These are phyloP conservation scores for Ondatra zibethicus DNA, from an alignment of 2,113 vertebrate species.

Conservation along the genomic window DNA sequence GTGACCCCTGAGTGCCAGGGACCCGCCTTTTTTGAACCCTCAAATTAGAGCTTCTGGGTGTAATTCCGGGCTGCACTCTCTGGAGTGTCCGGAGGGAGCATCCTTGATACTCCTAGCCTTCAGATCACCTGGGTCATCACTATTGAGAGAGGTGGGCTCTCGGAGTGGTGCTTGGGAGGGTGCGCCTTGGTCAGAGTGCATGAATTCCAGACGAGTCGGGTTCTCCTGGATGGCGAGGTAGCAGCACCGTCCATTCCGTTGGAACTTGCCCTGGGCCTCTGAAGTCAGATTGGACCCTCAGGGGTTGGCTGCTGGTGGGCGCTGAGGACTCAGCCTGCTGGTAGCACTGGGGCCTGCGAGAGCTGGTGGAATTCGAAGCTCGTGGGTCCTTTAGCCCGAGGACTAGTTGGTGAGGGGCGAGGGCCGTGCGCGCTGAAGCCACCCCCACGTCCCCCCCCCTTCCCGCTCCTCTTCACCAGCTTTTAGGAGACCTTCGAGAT, in stretches of 20 bases:
- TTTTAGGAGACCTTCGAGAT: constrained; percentile 36
- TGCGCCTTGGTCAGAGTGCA: neutral
- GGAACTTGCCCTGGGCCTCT: neutral
- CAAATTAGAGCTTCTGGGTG: neutral
- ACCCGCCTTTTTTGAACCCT: neutral
- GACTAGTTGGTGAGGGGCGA: neutral
- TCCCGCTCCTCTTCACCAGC: neutral
- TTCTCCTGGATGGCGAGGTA: neutral
- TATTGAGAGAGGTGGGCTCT: neutral
- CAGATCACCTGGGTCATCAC: neutral
- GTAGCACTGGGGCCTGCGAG: neutral
- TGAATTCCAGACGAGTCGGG: neutral
- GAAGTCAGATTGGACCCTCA: neutral
- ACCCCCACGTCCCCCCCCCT: neutral
- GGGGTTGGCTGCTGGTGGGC: neutral
- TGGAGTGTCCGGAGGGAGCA: neutral
- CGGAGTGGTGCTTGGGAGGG: neutral
- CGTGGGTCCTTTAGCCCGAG: neutral
- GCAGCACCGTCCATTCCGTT: neutral
- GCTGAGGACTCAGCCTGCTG: neutral
- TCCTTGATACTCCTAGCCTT: neutral
- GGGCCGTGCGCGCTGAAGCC: neutral
- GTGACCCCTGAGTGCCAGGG: neutral
- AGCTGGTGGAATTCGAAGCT: constrained; percentile 44
- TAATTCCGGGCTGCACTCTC: neutral